Percentiles rank a stretch among this genome's conserved stretches.
phyloP scores from a whole-genome alignment of 2,888 invertebrate genomes.

The Tineola bisselliella region DNA sequence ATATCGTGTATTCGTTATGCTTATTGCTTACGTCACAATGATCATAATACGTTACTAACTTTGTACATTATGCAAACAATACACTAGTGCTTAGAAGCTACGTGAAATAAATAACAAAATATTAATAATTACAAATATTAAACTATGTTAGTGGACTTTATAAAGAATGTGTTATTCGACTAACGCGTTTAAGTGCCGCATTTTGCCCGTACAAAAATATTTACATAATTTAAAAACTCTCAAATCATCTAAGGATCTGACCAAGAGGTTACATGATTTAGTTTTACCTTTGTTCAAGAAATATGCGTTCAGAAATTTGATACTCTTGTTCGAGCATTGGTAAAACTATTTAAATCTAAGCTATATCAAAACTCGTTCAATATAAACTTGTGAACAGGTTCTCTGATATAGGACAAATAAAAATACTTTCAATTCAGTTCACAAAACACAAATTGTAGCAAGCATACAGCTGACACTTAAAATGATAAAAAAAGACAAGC shows the following conservation, averaged over 20 bases:
- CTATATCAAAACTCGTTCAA: no score
- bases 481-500: conserved; percentile 39
- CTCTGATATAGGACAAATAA: no score
- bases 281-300: no score
- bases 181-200: background rate
- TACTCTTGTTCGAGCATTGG: no score
- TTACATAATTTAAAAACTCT: no score
- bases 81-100: conserved; percentile 49
- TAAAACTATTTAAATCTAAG: no score
- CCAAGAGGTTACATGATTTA: no score
- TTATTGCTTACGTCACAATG: conserved; percentile 33
- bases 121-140: conserved; percentile 27
- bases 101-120: conserved; percentile 44
- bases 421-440: no score
- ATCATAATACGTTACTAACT: conserved; percentile 28
- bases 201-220: background rate
- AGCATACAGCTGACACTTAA: background rate
- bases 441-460: conserved; percentile 12
- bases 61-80: conserved; percentile 52
- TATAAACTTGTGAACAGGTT: no score
- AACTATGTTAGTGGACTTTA: conserved; percentile 21
- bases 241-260: no score
- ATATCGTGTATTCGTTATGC: conserved; percentile 38
- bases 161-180: background rate
- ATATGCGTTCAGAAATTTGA: no score